These are phyloP conservation scores for Cacoxenus indagator DNA, from an alignment of 2,888 invertebrate species.

Conservation along the genomic window DNA sequence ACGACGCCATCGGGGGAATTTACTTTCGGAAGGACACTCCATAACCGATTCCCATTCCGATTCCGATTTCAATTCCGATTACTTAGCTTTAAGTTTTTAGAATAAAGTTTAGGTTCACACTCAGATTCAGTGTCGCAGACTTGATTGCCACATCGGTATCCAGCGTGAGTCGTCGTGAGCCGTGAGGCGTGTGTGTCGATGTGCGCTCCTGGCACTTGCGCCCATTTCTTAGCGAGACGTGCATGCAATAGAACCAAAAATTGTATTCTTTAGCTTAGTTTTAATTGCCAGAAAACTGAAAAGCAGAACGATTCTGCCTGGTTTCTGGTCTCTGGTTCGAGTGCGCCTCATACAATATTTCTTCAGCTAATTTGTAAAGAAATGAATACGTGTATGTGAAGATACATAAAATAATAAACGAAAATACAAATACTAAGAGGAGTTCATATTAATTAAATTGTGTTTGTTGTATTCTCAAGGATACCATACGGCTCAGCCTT, in stretches of 20 bases:
- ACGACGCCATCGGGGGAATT: not conserved
- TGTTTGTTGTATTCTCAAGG: no score
- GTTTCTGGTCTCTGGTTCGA: no score
- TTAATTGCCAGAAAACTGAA: no score
- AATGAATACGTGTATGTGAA: no score
- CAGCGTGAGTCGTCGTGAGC: not conserved
- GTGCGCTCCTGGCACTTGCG: constrained; percentile 15
- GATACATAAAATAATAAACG: no score
- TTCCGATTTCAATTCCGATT: not conserved
- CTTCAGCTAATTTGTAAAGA: no score
- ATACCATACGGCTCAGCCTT: no score
- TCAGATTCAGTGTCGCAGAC: not conserved
- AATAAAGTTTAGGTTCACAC: not conserved
- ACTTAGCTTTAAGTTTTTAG: not conserved
- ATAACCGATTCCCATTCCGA: not conserved
- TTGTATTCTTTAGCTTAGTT: no score
- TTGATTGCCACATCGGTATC: not conserved
- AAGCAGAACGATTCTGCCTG: no score
- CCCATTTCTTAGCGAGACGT: constrained; percentile 35
- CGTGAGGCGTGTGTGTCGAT: not conserved
- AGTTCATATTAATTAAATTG: no score
- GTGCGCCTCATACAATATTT: no score
- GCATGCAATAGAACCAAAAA: constrained; percentile 61
- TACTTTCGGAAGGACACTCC: not conserved
- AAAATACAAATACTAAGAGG: no score